These are phyloP conservation scores for Palythoa caribaeorum DNA, from an alignment of 92 coral and sea anemone species.

Conservation along the genomic window DNA sequence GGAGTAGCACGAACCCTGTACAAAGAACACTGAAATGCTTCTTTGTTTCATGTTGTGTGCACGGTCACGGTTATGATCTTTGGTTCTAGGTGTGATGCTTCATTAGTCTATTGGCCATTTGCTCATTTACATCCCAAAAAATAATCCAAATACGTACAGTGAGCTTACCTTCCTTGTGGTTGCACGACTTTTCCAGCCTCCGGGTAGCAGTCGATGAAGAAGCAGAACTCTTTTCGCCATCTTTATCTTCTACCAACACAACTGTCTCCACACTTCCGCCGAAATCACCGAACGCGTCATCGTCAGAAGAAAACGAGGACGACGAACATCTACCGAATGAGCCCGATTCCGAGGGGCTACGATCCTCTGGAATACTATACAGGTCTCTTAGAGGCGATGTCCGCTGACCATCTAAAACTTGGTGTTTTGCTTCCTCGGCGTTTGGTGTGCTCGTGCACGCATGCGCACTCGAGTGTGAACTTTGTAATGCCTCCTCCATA, in stretches of 20 bases:
- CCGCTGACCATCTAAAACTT: not conserved
- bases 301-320: conserved; percentile 43
- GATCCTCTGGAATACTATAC: conserved; percentile 43
- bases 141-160: too few species aligned
- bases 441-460: not conserved
- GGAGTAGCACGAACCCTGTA: too few species aligned
- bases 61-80: too few species aligned
- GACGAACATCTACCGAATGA: conserved; percentile 35
- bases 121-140: too few species aligned
- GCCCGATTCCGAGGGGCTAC: conserved; percentile 27
- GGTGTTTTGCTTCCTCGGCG: not conserved
- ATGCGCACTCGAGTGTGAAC: not conserved
- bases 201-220: not conserved
- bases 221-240: not conserved
- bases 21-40: too few species aligned
- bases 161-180: not conserved
- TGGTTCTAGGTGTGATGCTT: too few species aligned
- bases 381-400: conserved; percentile 23
- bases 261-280: conserved; percentile 49
- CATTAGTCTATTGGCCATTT: too few species aligned
- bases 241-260: conserved; percentile 7
- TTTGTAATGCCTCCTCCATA: not conserved
- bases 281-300: conserved; percentile 26
- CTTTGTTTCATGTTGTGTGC: too few species aligned
- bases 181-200: not conserved